phyloP scores from a whole-genome alignment of 2,113 vertebrate genomes.

The Mustela nigripes region DNA sequence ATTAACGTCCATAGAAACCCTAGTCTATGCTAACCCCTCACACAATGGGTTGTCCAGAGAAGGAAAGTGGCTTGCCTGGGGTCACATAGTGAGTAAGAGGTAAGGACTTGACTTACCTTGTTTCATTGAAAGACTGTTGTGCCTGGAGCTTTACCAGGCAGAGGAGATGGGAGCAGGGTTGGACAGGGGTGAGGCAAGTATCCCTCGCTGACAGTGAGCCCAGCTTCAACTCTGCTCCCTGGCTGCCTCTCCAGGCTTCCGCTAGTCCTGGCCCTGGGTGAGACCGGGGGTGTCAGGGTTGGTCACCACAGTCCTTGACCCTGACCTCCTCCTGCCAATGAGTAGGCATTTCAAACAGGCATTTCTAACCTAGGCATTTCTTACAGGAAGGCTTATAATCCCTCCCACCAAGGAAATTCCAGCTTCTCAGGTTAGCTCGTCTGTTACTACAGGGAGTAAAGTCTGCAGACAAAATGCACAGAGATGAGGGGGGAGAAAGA shows the following conservation, averaged over 20 bases:
- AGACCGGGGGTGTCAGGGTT: accelerated
- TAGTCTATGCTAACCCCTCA: background rate
- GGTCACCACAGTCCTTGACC: background rate
- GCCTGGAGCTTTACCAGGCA: background rate
- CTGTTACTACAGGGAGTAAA: slow-evolving; percentile 79
- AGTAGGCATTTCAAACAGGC: no score
- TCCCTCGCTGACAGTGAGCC: background rate
- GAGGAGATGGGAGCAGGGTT: background rate
- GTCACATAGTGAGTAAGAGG: background rate
- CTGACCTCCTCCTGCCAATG: background rate
- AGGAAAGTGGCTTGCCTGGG: background rate
- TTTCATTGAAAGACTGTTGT: background rate
- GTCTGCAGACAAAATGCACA: slow-evolving; percentile 65
- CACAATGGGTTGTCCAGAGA: background rate
- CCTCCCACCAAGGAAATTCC: background rate
- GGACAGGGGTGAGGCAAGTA: background rate
- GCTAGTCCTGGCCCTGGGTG: background rate
- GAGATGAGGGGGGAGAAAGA: slow-evolving; percentile 30
- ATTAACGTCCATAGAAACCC: background rate
- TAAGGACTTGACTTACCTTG: background rate
- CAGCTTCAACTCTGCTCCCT: background rate
- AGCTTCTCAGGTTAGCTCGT: background rate
- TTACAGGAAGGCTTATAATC: slow-evolving; percentile 18
- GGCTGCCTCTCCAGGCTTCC: accelerated
- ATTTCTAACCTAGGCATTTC: background rate